Base-by-base conservation (phyloP, 2,888 invertebrate species). In the Balanococcus diminutus region DNA sequence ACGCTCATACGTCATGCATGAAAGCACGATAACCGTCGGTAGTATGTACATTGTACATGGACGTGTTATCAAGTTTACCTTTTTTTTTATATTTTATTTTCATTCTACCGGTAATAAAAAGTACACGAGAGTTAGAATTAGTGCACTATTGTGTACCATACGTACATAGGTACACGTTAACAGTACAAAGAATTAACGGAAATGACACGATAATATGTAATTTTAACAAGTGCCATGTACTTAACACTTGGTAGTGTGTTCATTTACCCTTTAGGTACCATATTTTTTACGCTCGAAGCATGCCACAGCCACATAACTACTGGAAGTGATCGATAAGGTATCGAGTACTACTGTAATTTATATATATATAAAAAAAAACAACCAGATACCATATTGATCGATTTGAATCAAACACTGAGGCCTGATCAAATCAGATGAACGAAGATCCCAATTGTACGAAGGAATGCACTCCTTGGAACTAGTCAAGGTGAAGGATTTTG, bases 21-120 rank as follows among this genome's bases (percentile, higher is more conserved):
- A 67, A 67, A 67, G 67, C 67, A 67, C 67, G 67, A 67, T 67
- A 67, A 56, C 56, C 67, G 67, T 56, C 56, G 56, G 2, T n/a
- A n/a, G 22, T 22, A 22, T 8, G 46, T n/a, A 46, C n/a, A n/a
- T n/a, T 6, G 39, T 11, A 42, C 8, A 46, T 16, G 56, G 19
- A 67, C 14, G 28, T 16, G 67, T 67, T 67, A 67, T 67, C 67
- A 67, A 67, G 67, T 67, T 67, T 67, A 67, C 67, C 28, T 67
- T 67, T 67, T 61, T 28, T 67, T 67, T 16, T 16, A n/a, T n/a
- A n/a, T 67, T 16, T 56, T 14, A n/a, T 51, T 51, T 51, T 51
- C 56, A 56, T 22, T 22, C 9, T 56, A 56, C 56, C 67, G 67
- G 28, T 28, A 67, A 67, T 67, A 67, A 67, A 67, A 67, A 28